Percentiles rank a stretch among this genome's conserved stretches.
Evolutionary conservation across 2,888 invertebrate species (phyloP).

Genomic region (Hetaerina titia): DNA sequence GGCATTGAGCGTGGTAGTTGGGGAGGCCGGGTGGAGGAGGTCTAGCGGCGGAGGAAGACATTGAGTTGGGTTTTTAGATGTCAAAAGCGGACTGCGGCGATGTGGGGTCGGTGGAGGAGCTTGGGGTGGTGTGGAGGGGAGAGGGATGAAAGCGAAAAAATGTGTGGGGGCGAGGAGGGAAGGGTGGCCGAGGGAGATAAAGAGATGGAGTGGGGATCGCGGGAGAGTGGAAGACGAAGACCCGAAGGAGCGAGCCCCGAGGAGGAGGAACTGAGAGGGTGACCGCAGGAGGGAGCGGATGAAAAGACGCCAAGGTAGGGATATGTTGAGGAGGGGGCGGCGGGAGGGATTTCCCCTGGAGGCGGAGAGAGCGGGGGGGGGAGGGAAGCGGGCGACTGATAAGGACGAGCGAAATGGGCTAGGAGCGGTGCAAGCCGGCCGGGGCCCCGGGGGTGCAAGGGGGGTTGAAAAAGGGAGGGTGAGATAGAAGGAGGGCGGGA

Average conservation of each 20-base stretch:
- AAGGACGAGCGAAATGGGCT: slow-evolving; percentile 45
- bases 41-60: not conserved
- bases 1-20: not conserved
- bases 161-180: not conserved
- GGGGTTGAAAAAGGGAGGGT: not conserved
- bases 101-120: not conserved
- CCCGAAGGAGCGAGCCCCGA: not conserved
- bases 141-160: slow-evolving; percentile 40
- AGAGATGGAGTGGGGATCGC: not conserved
- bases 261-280: slow-evolving; percentile 38
- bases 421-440: not conserved
- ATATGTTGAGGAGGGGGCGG: not conserved
- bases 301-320: not conserved
- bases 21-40: not conserved
- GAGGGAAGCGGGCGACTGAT: not conserved
- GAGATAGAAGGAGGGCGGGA: not conserved
- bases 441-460: not conserved
- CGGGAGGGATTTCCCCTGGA: not conserved
- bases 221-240: slow-evolving; percentile 3
- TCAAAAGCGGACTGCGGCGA: slow-evolving; percentile 43
- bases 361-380: not conserved
- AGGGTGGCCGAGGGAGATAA: not conserved
- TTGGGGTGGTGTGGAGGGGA: not conserved
- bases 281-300: slow-evolving; percentile 40
- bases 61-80: slow-evolving; percentile 45